phyloP scores from a whole-genome alignment of 2,113 vertebrate genomes.

The Paradoxurus hermaphroditus region DNA sequence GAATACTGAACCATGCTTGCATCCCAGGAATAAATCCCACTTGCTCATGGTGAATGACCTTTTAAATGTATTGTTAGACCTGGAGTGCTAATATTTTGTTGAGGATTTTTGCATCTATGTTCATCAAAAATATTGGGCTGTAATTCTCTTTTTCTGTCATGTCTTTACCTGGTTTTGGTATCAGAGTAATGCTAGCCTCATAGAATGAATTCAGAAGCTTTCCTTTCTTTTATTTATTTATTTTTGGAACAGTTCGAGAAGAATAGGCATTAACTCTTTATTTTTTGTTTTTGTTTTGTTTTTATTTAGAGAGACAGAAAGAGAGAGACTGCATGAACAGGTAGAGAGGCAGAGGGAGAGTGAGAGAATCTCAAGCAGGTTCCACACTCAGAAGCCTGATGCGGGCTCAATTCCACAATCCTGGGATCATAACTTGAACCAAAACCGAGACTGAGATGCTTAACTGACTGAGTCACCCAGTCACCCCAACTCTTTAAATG shows the following conservation, averaged over 20 bases:
- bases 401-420: too few species aligned
- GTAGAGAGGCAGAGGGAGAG: too few species aligned
- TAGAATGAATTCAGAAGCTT: background rate
- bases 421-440: too few species aligned
- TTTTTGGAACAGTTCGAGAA: background rate
- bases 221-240: background rate
- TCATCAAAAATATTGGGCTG: background rate
- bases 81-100: background rate
- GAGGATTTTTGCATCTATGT: background rate
- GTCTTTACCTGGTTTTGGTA: background rate
- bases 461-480: too few species aligned
- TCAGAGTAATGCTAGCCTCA: background rate
- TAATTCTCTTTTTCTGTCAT: background rate
- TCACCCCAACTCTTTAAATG: background rate
- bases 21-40: too few species aligned
- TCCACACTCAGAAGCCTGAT: too few species aligned
- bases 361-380: too few species aligned
- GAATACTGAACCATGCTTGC: too few species aligned
- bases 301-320: too few species aligned
- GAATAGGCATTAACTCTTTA: background rate
- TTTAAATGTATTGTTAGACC: background rate
- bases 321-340: too few species aligned
- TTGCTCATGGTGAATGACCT: background rate
- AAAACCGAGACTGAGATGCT: too few species aligned
- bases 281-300: too few species aligned